Evolutionary conservation across 2,113 vertebrate species (phyloP).

Genomic region (Brienomyrus longianalis): DNA sequence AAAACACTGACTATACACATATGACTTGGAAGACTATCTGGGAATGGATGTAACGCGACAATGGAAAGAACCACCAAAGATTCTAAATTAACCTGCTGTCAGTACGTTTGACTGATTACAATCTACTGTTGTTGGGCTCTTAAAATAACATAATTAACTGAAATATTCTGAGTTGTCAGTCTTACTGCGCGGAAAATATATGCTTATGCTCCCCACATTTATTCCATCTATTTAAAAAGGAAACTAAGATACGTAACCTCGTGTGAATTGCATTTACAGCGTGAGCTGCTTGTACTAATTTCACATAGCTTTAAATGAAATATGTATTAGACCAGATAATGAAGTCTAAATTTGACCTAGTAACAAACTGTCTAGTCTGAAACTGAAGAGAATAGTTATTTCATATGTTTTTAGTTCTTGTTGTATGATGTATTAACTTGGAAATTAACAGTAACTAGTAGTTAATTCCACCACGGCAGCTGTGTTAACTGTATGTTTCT

Average conservation of each 20-base stretch:
- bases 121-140: background rate
- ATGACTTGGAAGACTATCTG: background rate
- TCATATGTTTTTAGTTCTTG: background rate
- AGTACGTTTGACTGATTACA: background rate
- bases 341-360: background rate
- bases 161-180: background rate
- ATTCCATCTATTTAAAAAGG: background rate
- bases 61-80: background rate
- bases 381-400: background rate
- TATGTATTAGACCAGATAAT: background rate
- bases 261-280: background rate
- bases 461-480: constrained; percentile 1
- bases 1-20: background rate
- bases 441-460: background rate
- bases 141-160: background rate
- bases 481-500: background rate
- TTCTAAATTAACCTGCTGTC: background rate
- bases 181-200: background rate
- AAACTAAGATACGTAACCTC: background rate
- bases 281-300: background rate
- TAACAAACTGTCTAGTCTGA: background rate
- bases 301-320: background rate
- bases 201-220: background rate
- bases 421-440: background rate
- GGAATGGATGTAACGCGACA: background rate